phyloP scores from a whole-genome alignment of 1,140 invertebrate genomes.

The Apis laboriosa region DNA sequence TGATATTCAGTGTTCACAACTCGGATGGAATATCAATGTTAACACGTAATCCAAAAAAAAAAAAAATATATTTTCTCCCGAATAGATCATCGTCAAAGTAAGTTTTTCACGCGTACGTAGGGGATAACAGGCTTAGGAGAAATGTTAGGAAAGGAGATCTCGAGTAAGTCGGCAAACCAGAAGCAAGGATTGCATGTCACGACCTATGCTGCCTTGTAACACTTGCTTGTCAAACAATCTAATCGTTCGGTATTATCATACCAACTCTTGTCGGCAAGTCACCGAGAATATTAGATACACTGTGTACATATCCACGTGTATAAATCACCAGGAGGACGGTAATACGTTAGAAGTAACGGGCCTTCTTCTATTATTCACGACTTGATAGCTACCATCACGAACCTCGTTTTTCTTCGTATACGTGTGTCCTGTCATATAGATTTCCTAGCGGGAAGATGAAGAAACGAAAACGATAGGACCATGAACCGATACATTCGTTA shows the following conservation, averaged over 20 bases:
- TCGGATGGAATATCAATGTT: too few species aligned
- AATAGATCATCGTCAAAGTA: too few species aligned
- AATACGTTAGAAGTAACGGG: constrained; percentile 36
- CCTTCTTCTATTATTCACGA: constrained; percentile 32
- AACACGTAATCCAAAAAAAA: too few species aligned
- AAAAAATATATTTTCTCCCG: too few species aligned
- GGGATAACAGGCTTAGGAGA: constrained; percentile 17
- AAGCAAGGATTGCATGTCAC: constrained; percentile 27
- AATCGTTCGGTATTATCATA: constrained; percentile 41
- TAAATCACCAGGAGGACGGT: constrained; percentile 21
- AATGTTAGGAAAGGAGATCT: constrained; percentile 24
- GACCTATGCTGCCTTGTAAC: constrained; percentile 24
- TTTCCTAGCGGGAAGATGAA: too few species aligned
- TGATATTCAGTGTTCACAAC: too few species aligned
- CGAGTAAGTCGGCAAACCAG: constrained; percentile 23
- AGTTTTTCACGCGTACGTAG: neutral
- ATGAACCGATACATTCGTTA: constrained; percentile 37
- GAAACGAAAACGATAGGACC: constrained; percentile 22
- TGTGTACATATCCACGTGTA: neutral
- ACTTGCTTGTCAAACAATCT: constrained; percentile 48
- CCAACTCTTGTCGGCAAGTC: constrained; percentile 19
- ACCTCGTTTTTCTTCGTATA: neutral
- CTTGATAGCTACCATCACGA: constrained; percentile 18
- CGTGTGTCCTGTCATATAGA: neutral
- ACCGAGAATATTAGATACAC: constrained; percentile 29